phyloP scores from a whole-genome alignment of 2,797 vertebrate species.

The Clarias laeviceps region DNA sequence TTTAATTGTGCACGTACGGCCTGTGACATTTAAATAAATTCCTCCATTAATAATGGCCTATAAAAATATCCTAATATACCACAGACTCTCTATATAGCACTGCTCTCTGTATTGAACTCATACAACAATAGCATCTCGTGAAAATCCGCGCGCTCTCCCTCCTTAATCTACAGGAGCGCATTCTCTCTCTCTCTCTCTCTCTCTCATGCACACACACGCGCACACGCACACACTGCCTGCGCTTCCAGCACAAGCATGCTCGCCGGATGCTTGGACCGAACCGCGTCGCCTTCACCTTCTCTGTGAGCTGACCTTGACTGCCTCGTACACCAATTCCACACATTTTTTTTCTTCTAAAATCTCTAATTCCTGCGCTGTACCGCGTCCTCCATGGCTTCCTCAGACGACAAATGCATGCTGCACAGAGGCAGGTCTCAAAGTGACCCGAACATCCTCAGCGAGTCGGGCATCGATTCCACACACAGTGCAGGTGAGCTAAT shows the following conservation, averaged over 20 bases:
- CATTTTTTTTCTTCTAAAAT: slow-evolving; percentile 62
- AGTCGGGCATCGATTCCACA: slow-evolving; percentile 80
- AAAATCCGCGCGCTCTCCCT: not conserved
- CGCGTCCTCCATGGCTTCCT: slow-evolving; percentile 86
- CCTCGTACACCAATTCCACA: slow-evolving; percentile 67
- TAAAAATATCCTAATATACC: not conserved
- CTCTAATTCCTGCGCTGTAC: slow-evolving; percentile 66
- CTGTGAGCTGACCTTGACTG: slow-evolving; percentile 79
- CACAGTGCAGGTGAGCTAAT: slow-evolving; percentile 84
- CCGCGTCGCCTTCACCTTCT: slow-evolving; percentile 69
- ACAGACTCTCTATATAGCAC: no score
- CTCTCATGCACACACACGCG: slow-evolving; percentile 46
- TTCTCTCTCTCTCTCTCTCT: slow-evolving; percentile 8
- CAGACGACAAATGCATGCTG: slow-evolving; percentile 88
- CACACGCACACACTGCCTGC: slow-evolving; percentile 48
- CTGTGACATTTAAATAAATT: not conserved
- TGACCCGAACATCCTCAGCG: slow-evolving; percentile 95
- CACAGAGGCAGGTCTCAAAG: slow-evolving; percentile 95
- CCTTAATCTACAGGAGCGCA: slow-evolving; percentile 37
- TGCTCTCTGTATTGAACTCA: no score
- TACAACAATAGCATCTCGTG: slow-evolving; percentile 48
- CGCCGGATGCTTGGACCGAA: slow-evolving; percentile 74
- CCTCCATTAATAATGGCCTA: not conserved
- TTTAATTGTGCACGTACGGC: not conserved
- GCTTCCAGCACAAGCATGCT: slow-evolving; percentile 73